These are phyloP conservation scores for Yasuhikotakia modesta DNA, from an alignment of 2,797 vertebrate species.

Conservation along the genomic window DNA sequence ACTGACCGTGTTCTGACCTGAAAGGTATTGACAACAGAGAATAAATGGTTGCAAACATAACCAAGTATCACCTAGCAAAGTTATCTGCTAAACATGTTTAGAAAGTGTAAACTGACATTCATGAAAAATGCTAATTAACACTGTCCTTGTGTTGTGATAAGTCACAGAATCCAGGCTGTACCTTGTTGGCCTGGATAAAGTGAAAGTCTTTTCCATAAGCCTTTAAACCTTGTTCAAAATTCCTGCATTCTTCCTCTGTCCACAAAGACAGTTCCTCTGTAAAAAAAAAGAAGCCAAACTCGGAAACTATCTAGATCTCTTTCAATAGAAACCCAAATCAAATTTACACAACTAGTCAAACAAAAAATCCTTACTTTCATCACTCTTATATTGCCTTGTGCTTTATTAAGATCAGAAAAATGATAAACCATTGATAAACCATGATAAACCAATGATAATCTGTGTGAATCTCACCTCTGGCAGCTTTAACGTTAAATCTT, in stretches of 20 bases:
- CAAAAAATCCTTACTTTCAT: not conserved
- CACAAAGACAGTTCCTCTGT: slow-evolving; percentile 94
- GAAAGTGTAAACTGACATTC: not conserved
- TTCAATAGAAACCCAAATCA: not conserved
- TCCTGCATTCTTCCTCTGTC: slow-evolving; percentile 98
- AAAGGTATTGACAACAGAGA: slow-evolving; percentile 45
- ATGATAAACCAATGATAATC: no score
- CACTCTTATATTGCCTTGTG: no score
- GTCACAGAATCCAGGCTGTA: slow-evolving; percentile 72
- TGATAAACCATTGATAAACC: no score
- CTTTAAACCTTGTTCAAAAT: slow-evolving; percentile 97
- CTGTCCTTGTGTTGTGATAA: slow-evolving; percentile 52
- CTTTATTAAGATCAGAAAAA: not conserved
- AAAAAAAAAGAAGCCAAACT: not conserved
- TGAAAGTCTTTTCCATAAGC: slow-evolving; percentile 99
- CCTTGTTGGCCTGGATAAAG: slow-evolving; percentile 99
- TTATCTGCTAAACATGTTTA: no score
- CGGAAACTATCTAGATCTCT: not conserved
- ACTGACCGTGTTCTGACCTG: slow-evolving; percentile 97
- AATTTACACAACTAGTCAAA: not conserved
- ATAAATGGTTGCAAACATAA: not conserved
- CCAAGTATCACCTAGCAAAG: not conserved
- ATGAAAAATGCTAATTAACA: no score
- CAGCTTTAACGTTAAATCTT: slow-evolving; percentile 95
- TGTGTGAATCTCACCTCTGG: slow-evolving; percentile 82